A percentile compares a stretch with the other conserved stretches of the same genome.
phyloP scores from a whole-genome alignment of 2,797 vertebrate genomes.

The Crocodylus rhombifer region DNA sequence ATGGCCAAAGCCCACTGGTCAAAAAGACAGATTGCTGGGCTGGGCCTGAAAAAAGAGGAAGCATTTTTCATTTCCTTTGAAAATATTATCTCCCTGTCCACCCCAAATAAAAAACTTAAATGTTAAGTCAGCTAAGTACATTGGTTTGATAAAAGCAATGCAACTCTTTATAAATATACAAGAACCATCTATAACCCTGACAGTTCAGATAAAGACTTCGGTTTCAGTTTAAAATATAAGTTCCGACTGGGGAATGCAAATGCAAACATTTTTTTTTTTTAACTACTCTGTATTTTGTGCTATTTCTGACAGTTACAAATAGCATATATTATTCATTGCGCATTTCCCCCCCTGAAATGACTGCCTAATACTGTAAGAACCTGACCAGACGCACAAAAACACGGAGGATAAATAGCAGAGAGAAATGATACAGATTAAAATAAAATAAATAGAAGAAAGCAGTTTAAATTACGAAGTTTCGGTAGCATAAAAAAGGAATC shows the following conservation, averaged over 20 bases:
- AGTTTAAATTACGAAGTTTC: constrained; percentile 31
- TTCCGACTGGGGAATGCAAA: constrained; percentile 66
- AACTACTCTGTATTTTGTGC: constrained; percentile 43
- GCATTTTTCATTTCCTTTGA: constrained; percentile 72
- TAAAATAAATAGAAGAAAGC: constrained; percentile 52
- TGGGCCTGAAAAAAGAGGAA: background rate
- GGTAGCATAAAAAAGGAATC: constrained; percentile 35
- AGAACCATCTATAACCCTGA: constrained; percentile 80
- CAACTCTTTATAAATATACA: constrained; percentile 78
- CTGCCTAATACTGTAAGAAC: background rate
- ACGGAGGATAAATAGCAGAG: constrained; percentile 21
- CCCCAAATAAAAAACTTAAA: constrained; percentile 62
- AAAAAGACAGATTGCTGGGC: constrained; percentile 18
- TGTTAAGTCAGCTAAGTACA: constrained; percentile 74
- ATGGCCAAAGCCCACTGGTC: background rate
- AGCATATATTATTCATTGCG: constrained; percentile 70
- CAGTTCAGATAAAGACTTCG: constrained; percentile 78
- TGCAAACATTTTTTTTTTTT: constrained; percentile 32
- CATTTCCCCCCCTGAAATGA: background rate
- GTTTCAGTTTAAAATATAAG: constrained; percentile 69
- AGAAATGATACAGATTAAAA: constrained; percentile 47
- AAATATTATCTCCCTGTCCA: constrained; percentile 61
- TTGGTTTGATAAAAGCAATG: constrained; percentile 77
- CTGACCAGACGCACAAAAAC: constrained; percentile 20
- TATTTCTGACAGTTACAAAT: constrained; percentile 75